Evolutionary conservation across 2,888 invertebrate genomes (phyloP).

Genomic region (Archips crataeganus): DNA sequence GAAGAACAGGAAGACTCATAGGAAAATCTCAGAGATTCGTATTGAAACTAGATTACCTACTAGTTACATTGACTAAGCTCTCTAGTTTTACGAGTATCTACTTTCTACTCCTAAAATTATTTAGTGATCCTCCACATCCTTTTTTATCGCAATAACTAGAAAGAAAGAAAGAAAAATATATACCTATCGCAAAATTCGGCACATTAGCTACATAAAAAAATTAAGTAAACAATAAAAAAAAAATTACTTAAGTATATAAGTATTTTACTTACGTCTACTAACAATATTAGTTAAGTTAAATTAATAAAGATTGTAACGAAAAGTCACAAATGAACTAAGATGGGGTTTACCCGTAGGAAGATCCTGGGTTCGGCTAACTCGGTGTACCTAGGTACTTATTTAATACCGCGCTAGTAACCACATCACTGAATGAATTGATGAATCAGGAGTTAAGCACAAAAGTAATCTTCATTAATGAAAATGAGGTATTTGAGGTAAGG

Average conservation of each 20-base stretch:
- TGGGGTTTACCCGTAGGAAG: slow-evolving; percentile 30
- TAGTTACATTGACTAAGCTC: neutral
- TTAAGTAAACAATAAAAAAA: no score
- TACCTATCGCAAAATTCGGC: no score
- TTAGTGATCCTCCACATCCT: neutral
- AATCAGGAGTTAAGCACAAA: neutral
- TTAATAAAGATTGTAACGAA: neutral
- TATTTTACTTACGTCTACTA: no score
- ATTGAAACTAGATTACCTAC: neutral
- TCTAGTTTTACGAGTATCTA: neutral
- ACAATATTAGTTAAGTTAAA: neutral
- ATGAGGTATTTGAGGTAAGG: neutral
- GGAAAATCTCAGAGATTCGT: slow-evolving; percentile 19
- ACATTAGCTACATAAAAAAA: no score
- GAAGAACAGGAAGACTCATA: slow-evolving; percentile 13
- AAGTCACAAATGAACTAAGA: slow-evolving; percentile 8
- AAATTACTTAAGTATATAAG: no score
- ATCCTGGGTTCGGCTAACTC: slow-evolving; percentile 1
- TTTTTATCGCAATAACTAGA: neutral
- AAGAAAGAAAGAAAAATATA: neutral
- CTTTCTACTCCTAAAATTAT: neutral
- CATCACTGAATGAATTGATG: slow-evolving; percentile 2
- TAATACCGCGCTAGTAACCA: slow-evolving; percentile 6
- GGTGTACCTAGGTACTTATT: neutral
- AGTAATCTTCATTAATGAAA: neutral